Conservation (phyloP, 2,888 invertebrate species). For the Brachycybe producta region DNA sequence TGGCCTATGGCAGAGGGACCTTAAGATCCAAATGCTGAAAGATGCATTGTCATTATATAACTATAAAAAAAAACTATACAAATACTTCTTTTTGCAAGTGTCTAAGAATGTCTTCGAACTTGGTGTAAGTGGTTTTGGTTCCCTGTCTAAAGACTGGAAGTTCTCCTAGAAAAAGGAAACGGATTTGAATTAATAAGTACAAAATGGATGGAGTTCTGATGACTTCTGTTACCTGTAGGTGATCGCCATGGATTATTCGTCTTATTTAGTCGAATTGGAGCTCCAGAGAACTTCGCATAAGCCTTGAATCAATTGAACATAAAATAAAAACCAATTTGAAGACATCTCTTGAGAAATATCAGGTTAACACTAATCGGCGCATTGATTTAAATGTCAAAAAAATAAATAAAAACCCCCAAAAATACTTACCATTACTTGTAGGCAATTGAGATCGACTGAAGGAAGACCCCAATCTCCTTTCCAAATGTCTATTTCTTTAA, state of each 20-base stretch:
- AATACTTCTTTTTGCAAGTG: slow-evolving; percentile 38
- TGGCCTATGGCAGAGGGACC: no score
- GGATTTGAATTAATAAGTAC: background rate
- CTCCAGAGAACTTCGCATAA: slow-evolving; percentile 59
- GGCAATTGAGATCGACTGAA: slow-evolving; percentile 67
- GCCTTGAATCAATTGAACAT: slow-evolving; percentile 37
- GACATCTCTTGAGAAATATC: background rate
- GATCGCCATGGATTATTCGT: slow-evolving; percentile 57
- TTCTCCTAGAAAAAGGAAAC: slow-evolving; percentile 18
- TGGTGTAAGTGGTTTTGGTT: slow-evolving; percentile 43
- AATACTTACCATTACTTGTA: slow-evolving; percentile 63
- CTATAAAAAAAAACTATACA: slow-evolving; percentile 30
- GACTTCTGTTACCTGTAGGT: slow-evolving; percentile 51
- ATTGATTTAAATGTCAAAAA: background rate
- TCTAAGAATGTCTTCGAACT: slow-evolving; percentile 52
- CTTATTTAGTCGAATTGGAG: slow-evolving; percentile 55
- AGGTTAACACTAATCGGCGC: background rate
- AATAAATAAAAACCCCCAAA: no score
- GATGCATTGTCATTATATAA: no score
- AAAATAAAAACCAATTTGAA: no score
- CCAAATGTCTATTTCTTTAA: slow-evolving; percentile 48
- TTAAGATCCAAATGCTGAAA: no score
- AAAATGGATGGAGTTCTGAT: no score
- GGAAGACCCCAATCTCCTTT: slow-evolving; percentile 77
- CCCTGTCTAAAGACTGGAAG: slow-evolving; percentile 54